Conservation (phyloP, 1,140 invertebrate genomes). For the Tribolium madens region DNA sequence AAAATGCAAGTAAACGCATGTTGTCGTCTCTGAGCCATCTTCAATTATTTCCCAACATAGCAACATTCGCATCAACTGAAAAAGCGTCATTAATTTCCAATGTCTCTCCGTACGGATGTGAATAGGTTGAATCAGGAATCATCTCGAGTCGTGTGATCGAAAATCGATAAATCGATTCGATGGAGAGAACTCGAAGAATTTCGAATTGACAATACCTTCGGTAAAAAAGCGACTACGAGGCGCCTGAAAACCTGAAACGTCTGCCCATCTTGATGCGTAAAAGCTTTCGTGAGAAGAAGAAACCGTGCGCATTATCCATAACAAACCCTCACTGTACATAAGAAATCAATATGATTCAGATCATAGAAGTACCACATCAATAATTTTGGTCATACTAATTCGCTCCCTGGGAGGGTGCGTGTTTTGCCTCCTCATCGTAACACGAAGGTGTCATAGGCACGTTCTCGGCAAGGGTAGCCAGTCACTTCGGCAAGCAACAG, state of each 20-base stretch:
- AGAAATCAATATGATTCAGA: neutral
- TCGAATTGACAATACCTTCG: neutral
- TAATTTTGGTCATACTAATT: neutral
- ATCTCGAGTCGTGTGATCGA: neutral
- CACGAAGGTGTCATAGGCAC: constrained; percentile 19
- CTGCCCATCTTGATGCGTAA: neutral
- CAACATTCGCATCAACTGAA: neutral
- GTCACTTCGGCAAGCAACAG: constrained; percentile 32
- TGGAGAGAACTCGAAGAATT: neutral
- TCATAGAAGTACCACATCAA: neutral
- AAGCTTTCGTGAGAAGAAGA: too few species aligned
- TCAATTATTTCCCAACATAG: neutral
- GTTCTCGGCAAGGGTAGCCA: constrained; percentile 24
- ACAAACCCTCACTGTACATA: neutral
- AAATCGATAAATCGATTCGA: neutral
- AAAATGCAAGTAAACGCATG: neutral
- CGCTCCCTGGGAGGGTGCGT: neutral
- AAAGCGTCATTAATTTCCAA: neutral
- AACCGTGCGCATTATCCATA: neutral
- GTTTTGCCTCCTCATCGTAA: neutral
- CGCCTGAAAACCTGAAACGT: neutral
- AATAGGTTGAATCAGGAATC: neutral
- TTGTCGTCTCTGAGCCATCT: neutral
- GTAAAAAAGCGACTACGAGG: neutral
- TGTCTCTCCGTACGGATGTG: neutral